phyloP scores from a whole-genome alignment of 2,797 vertebrate species.

The Poecile montanus region DNA sequence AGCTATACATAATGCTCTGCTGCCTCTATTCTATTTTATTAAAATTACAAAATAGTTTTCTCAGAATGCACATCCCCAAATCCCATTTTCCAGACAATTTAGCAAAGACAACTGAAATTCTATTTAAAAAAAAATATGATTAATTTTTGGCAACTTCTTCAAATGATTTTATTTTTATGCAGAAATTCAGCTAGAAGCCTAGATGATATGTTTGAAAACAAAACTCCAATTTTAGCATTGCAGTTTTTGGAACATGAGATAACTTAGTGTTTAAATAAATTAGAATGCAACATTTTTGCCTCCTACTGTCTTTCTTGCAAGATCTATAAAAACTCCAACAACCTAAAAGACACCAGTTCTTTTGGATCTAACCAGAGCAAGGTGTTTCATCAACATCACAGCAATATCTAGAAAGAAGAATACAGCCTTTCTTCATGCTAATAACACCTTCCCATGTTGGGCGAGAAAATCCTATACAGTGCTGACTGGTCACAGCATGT shows the following conservation, averaged over 20 bases:
- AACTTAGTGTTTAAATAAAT: background rate
- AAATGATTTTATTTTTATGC: background rate
- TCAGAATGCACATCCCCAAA: background rate
- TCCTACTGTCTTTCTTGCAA: background rate
- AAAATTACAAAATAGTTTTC: background rate
- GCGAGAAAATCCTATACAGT: background rate
- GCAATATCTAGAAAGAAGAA: background rate
- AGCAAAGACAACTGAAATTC: background rate
- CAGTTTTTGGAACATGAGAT: background rate
- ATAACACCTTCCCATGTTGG: background rate
- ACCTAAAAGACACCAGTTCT: background rate
- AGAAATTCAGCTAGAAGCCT: background rate
- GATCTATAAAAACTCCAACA: background rate
- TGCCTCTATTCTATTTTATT: background rate
- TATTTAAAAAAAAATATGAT: background rate
- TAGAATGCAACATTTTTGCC: background rate
- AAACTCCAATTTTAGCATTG: background rate
- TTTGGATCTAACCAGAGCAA: background rate
- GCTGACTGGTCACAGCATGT: background rate
- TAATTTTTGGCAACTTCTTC: constrained; percentile 8
- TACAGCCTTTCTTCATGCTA: background rate
- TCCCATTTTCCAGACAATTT: background rate
- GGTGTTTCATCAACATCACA: background rate
- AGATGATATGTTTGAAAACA: background rate
- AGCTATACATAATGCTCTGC: background rate